phyloP scores from a whole-genome alignment of 2,113 vertebrate species.

The Gorsachius goisagi region DNA sequence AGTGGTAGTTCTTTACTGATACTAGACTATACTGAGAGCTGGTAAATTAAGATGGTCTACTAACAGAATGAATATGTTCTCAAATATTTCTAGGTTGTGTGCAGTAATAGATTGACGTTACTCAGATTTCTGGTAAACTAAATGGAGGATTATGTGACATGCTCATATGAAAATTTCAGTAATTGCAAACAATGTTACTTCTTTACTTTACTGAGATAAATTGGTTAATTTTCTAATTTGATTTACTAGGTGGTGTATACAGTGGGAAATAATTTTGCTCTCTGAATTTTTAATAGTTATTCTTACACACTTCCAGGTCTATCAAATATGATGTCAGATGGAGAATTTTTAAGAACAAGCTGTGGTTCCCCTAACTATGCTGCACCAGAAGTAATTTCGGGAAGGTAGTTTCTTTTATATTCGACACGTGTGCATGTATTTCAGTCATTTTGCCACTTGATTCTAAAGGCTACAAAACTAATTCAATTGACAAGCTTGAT shows the following conservation, averaged over 20 bases:
- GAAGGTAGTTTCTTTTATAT: constrained; percentile 81
- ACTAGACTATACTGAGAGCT: neutral
- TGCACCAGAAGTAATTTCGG: constrained; percentile 96
- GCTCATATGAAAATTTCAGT: neutral
- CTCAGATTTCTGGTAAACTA: neutral
- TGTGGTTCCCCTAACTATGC: constrained; percentile 98
- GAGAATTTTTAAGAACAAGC: constrained; percentile 96
- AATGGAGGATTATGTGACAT: neutral
- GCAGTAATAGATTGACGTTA: neutral
- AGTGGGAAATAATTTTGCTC: neutral
- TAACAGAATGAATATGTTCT: neutral
- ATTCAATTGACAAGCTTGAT: neutral
- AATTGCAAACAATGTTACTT: neutral
- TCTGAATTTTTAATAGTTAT: constrained; percentile 12
- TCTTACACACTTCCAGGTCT: constrained; percentile 83
- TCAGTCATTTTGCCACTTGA: neutral
- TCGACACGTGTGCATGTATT: neutral
- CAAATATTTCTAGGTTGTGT: neutral
- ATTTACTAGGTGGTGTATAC: neutral
- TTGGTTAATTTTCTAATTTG: neutral
- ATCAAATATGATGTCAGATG: constrained; percentile 99
- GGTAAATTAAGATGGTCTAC: neutral
- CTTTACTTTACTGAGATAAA: neutral
- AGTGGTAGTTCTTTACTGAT: neutral
- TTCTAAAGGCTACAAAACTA: neutral